phyloP scores from a whole-genome alignment of 2,797 vertebrate species.

The Myiothlypis coronata region DNA sequence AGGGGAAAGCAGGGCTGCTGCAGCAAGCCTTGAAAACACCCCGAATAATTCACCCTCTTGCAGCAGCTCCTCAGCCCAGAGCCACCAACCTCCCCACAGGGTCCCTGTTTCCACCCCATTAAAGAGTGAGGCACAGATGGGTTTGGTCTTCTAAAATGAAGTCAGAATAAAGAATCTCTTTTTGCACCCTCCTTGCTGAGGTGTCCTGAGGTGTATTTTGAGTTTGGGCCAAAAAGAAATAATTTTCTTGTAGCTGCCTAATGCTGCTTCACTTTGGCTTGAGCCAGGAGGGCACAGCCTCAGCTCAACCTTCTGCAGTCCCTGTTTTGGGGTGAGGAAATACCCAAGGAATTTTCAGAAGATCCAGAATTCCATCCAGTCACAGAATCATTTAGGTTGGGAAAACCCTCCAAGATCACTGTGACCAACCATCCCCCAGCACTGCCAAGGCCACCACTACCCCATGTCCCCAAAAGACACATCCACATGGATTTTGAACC shows the following conservation, averaged over 20 bases:
- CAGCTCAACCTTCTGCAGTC: not conserved
- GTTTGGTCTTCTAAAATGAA: not conserved
- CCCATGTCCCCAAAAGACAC: not conserved
- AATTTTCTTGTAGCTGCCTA: not conserved
- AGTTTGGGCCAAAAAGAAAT: not conserved
- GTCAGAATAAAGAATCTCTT: not conserved
- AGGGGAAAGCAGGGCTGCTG: not conserved
- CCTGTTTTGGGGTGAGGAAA: rapidly evolving
- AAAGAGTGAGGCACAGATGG: rapidly evolving
- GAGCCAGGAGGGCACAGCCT: not conserved
- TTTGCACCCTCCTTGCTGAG: not conserved
- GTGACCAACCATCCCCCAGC: not conserved
- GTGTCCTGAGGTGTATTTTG: not conserved
- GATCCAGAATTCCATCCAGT: not conserved
- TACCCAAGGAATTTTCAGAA: not conserved
- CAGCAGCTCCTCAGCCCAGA: not conserved
- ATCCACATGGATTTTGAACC: not conserved
- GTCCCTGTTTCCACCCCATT: not conserved
- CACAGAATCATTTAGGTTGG: not conserved
- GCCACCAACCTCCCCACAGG: not conserved
- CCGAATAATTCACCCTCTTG: rapidly evolving
- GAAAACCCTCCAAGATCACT: not conserved
- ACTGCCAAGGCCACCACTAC: not conserved
- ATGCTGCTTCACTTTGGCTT: not conserved
- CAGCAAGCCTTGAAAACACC: not conserved